A percentile compares a stretch with the other conserved stretches of the same genome.
phyloP scores from a whole-genome alignment of 2,797 vertebrate species.

The Danionella dracula region DNA sequence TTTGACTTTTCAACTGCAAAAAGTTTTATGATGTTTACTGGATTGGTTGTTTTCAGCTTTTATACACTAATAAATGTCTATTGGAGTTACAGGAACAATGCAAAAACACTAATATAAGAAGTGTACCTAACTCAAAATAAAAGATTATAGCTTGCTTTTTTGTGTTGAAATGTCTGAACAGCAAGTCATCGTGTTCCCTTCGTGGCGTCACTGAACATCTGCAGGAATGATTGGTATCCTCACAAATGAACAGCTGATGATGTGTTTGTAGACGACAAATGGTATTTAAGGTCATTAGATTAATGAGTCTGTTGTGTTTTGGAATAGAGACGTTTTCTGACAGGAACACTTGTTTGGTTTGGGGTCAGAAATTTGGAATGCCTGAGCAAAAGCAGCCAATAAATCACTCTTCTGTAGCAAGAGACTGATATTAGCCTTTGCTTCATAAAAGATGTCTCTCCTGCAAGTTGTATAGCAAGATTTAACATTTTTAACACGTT shows the following conservation, averaged over 20 bases:
- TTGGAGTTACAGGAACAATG: too few relatives aligned
- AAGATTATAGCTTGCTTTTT: too few relatives aligned
- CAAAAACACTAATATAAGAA: too few relatives aligned
- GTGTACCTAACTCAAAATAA: too few relatives aligned
- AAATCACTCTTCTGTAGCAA: slow-evolving; percentile 45
- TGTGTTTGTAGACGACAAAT: slow-evolving; percentile 59
- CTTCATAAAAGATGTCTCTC: too few relatives aligned
- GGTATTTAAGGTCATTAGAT: slow-evolving; percentile 62
- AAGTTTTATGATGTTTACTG: too few relatives aligned
- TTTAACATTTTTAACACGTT: too few relatives aligned
- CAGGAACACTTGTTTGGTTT: slow-evolving; percentile 43
- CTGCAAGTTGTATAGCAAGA: too few relatives aligned
- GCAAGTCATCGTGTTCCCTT: background rate
- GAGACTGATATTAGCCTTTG: background rate
- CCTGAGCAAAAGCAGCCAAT: slow-evolving; percentile 36
- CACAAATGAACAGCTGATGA: slow-evolving; percentile 61
- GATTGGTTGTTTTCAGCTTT: too few relatives aligned
- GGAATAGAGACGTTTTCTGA: slow-evolving; percentile 56
- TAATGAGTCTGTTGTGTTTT: slow-evolving; percentile 59
- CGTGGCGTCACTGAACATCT: slow-evolving; percentile 12
- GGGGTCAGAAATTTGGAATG: slow-evolving; percentile 39
- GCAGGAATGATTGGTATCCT: slow-evolving; percentile 54
- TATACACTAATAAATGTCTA: too few relatives aligned
- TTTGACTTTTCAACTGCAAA: too few relatives aligned
- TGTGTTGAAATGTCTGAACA: too few relatives aligned